Evolutionary conservation across 2,888 invertebrate species (phyloP), one percentile per base, ranked within the genome.

Genomic region (Pollenia griseotomentosa): DNA sequence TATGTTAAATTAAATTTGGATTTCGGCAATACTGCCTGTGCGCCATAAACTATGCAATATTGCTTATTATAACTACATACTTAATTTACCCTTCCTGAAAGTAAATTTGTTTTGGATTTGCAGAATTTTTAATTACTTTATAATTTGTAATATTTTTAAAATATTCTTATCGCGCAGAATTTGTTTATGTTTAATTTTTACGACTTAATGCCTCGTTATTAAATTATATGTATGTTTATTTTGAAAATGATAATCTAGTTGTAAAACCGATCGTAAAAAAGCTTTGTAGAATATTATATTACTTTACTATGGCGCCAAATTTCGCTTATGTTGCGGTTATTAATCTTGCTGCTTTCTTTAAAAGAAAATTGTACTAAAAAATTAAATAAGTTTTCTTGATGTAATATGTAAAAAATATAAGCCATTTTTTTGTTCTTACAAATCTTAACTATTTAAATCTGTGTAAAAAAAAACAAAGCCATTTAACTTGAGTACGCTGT

Each of bases 241-340:
- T 79, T 79, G 40, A 46, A 57, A 59, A 74, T 83, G 48, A 79
- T 68, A 74, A 65, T 79, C 46, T 65, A 70, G 51, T 71, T 68
- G 59, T 83, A 83, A 83, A 85, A 73, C 33, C 12, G 59, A 80
- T 74, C 74, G 48, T 70, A 63, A 74, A 86, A 63, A 68, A n/a
- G 77, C 2, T 48, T 55, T 63, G n/a, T 46, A 65, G 5, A 23
- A 19, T 57, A 33, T 33, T 57, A 14, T 57, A 33, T 33, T 33
- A 33, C 70, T 44, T 53, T 61, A 23, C 9, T 66, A 51, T 75
- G 85, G 82, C 85, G 82, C 85, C 85, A 82, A 70, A 61, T 51
- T n/a, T 23, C 2, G 16, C 53, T 68, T 61, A 61, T 61, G 23
- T 23, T 75, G 66, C 51, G 82, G 59, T 82, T 82, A 82, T 57